phyloP scores from a whole-genome alignment of 2,797 vertebrate genomes.

The Centroberyx gerrardi region DNA sequence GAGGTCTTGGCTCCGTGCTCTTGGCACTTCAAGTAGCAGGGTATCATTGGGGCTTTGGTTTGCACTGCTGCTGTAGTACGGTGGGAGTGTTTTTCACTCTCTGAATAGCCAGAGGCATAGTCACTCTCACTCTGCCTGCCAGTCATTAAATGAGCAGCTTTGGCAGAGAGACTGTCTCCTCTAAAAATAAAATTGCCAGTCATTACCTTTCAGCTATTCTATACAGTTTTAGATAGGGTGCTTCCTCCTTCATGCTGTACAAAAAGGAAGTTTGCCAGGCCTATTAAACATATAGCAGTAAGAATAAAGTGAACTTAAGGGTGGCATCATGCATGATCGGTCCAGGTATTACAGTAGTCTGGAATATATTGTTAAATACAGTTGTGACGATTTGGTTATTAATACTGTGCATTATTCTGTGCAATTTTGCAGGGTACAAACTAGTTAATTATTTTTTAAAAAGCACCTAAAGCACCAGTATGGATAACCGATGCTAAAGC shows the following conservation, averaged over 20 bases:
- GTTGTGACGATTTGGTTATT: background rate
- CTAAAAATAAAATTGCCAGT: constrained; percentile 51
- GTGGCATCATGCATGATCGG: background rate
- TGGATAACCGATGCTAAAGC: constrained; percentile 26
- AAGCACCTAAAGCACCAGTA: constrained; percentile 4
- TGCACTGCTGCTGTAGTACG: constrained; percentile 14
- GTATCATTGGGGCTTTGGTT: constrained; percentile 33
- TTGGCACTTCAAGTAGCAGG: constrained; percentile 24
- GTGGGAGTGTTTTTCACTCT: constrained; percentile 51
- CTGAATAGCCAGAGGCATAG: constrained; percentile 59
- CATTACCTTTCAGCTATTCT: constrained; percentile 52
- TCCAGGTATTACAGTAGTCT: background rate
- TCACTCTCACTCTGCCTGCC: constrained; percentile 58
- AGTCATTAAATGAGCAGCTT: constrained; percentile 57
- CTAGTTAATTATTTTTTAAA: constrained; percentile 30
- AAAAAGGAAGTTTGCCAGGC: constrained; percentile 5
- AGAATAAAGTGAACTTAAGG: background rate
- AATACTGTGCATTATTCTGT: background rate
- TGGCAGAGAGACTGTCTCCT: constrained; percentile 37
- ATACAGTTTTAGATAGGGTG: constrained; percentile 14
- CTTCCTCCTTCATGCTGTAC: background rate
- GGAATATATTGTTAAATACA: background rate
- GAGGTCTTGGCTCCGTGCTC: constrained; percentile 13
- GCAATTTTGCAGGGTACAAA: background rate
- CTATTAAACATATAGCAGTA: background rate